Evolutionary conservation across 2,797 vertebrate species (phyloP), one percentile per base, ranked within the genome.

Genomic region (Champsocephalus gunnari): DNA sequence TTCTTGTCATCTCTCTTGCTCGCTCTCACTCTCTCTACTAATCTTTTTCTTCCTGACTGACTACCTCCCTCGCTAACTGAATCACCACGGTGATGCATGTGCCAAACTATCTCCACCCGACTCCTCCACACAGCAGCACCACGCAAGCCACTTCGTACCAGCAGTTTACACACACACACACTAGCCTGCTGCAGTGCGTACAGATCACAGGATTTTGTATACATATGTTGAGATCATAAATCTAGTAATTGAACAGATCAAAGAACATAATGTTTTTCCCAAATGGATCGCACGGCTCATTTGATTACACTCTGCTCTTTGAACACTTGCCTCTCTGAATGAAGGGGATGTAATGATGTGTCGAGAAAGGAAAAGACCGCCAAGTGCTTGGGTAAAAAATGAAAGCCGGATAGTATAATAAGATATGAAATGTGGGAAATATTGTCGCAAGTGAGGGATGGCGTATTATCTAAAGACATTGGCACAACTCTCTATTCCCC

Each of bases 41-140:
- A 70, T 43, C 64, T 80, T 77, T 75, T 84, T 87, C 77, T 83
- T 87, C 73, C 84, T 86, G 71, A 71, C 83, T 87, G 83, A 89
- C 90, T 89, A 88, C 91, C 88, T 92, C 90, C 92, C 90, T 93
- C 90, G 82, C 90, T 90, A 77, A 80, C 88, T 92, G 93, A 94
- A 93, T 94, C 93, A 94, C 89, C 93, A 91, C 89, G 28, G 84
- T 84, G 89, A 91, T 92, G 81, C 82, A 84, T 90, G 87, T 92
- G 92, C 90, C 91, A 93, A 92, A 82, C 90, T 67, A 85, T 92
- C 86, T 90, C 89, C 81, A 79, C 86, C 89, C 76, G 76, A 92
- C 88, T 91, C 91, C 91, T 92, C 90, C 93, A 90, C 91, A 90
- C 84, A 84, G 82, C 84, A 81, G 73, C 80, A 84, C 85, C 81